phyloP scores from a whole-genome alignment of 2,888 invertebrate species.

The Phoenoteleia sp. region DNA sequence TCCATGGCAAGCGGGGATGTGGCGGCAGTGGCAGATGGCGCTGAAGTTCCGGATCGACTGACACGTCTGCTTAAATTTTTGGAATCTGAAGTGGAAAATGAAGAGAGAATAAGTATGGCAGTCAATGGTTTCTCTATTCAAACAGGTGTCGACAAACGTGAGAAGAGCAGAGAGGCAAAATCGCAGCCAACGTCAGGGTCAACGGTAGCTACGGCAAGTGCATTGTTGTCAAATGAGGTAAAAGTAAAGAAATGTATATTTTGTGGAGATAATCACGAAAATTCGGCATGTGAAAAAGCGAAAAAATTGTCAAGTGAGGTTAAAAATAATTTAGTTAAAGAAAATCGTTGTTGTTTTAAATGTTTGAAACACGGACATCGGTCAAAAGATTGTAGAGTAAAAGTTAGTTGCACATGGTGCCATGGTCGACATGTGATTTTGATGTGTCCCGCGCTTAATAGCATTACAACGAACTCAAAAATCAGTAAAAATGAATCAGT shows the following conservation, averaged over 20 bases:
- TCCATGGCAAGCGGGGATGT: conserved; percentile 20
- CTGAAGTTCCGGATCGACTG: conserved; percentile 23
- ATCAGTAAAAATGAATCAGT: background rate
- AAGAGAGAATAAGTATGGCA: conserved; percentile 70
- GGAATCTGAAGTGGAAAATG: conserved; percentile 67
- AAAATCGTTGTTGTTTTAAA: conserved; percentile 73
- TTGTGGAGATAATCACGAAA: conserved; percentile 73
- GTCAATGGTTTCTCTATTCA: conserved; percentile 39
- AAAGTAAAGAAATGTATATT: conserved; percentile 74
- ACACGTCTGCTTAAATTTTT: conserved; percentile 67
- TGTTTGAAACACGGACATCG: conserved; percentile 75
- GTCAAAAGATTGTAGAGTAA: conserved; percentile 70
- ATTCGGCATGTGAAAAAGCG: conserved; percentile 66
- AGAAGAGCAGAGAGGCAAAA: conserved; percentile 9
- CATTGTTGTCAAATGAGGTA: conserved; percentile 52
- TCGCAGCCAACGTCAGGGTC: background rate
- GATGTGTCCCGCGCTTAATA: conserved; percentile 68
- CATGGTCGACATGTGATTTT: conserved; percentile 70
- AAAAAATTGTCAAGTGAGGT: conserved; percentile 67
- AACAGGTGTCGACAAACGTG: background rate
- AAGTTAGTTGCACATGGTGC: conserved; percentile 73
- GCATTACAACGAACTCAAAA: background rate
- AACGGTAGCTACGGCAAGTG: conserved; percentile 65
- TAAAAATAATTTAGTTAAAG: conserved; percentile 60
- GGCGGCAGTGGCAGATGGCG: conserved; percentile 24